A percentile compares a stretch with the other conserved stretches of the same genome.
phyloP scores from a whole-genome alignment of 2,888 invertebrate genomes.

The Crossocerus cetratus region DNA sequence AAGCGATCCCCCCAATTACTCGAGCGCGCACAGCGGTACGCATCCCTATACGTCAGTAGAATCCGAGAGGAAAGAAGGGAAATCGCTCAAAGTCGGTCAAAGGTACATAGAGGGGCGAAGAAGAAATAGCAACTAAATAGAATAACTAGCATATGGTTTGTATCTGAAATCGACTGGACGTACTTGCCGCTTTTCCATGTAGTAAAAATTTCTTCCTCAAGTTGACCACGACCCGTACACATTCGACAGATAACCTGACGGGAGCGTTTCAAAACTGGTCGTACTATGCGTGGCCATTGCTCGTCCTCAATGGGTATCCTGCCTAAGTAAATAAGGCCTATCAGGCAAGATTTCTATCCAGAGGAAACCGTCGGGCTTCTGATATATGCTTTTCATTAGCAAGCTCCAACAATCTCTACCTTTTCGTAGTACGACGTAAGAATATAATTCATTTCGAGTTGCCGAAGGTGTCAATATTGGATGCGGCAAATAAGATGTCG shows the following conservation, averaged over 20 bases:
- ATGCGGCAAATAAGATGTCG: conserved; percentile 81
- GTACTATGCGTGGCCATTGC: conserved; percentile 89
- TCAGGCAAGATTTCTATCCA: too few relatives aligned
- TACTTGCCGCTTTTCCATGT: conserved; percentile 86
- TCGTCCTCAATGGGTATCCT: conserved; percentile 77
- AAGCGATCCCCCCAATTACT: conserved; percentile 90
- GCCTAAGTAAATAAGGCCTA: conserved; percentile 69
- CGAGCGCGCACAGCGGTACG: conserved; percentile 86
- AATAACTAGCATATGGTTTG: neutral
- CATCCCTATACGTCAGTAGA: conserved; percentile 75
- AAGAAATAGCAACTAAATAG: neutral
- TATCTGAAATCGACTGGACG: conserved; percentile 66
- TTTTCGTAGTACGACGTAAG: conserved; percentile 90
- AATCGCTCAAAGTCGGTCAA: too few relatives aligned
- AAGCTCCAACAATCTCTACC: conserved; percentile 75
- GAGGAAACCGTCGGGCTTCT: too few relatives aligned
- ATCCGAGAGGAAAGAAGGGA: too few relatives aligned
- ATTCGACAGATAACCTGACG: conserved; percentile 87
- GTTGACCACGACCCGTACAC: conserved; percentile 86
- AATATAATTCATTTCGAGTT: conserved; percentile 81
- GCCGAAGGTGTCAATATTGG: conserved; percentile 62
- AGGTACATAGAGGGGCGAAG: conserved; percentile 44
- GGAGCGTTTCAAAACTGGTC: conserved; percentile 83
- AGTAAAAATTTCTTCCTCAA: conserved; percentile 88
- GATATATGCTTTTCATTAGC: too few relatives aligned